Evolutionary conservation across 2,797 vertebrate species (phyloP), one percentile per base, ranked within the genome.

Genomic region (Gymnoscopelus microlampas): DNA sequence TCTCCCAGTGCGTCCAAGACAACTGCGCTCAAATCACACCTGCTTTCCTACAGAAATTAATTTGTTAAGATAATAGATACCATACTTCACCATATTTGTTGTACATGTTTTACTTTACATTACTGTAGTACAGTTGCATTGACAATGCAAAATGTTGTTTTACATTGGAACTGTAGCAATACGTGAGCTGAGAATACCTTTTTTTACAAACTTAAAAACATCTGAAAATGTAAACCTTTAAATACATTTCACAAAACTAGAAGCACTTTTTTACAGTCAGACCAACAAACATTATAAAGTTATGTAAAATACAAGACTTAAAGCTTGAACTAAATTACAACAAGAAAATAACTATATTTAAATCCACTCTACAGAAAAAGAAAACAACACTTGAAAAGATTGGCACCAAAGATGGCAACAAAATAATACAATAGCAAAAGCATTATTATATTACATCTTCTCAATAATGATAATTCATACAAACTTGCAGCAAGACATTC

Each of bases 401-500:
- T 66, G 73, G 63, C 23, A 79, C 39, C 70, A 73, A 82, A 70
- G 12, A 3, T 66, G 73, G 63, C 23, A 79, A 48, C 70, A 73
- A 82, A 70, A 89, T 47, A 80, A 76, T 70, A 78, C 58, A 82
- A 55, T n/a, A 70, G 14, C 11, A 72, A 26, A 24, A 13, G 24
- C 6, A 69, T 85, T 78, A 81, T 73, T 78, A 80, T 72, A 74
- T 85, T 75, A 81, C 58, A 75, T 55, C 67, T 73, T 71, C 51
- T 66, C 8, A 60, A 70, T 75, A 57, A 47, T 10, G 5, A 1
- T 44, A 19, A 55, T 67, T 53, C 61, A 68, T 67, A 86, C 66
- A 81, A 5, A 63, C 19, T 29, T 68, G 56, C 24, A 66, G 62
- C 19, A 55, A n/a, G 15, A 80, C 2, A 62, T 13, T 73, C 47